phyloP scores from a whole-genome alignment of 30 jellyfish, hydroid and myxozoan genomes.

The Cassiopea andromeda region DNA sequence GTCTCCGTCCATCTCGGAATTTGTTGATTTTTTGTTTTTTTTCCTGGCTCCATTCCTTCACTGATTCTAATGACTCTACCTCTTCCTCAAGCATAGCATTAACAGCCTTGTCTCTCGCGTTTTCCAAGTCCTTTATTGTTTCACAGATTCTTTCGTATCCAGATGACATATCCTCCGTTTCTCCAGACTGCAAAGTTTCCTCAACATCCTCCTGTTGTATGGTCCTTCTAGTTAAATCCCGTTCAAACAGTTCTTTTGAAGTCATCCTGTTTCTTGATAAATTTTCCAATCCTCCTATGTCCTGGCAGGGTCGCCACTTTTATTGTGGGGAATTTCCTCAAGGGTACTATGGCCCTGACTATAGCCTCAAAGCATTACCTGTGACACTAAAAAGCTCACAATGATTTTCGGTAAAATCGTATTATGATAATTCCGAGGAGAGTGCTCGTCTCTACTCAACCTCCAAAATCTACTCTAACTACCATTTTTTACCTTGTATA shows the following conservation, averaged over 20 bases:
- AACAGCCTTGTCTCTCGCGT: conserved; percentile 30
- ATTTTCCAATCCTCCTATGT: not conserved
- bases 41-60: conserved; percentile 24
- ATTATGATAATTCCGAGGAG: too few species aligned
- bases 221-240: conserved; percentile 1
- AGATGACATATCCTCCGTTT: conserved; percentile 12
- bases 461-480: too few species aligned
- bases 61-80: conserved; percentile 30
- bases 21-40: conserved; percentile 15
- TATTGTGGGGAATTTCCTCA: conserved; percentile 27
- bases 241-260: conserved; percentile 15
- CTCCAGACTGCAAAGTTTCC: conserved; percentile 9
- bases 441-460: too few species aligned
- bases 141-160: conserved; percentile 24
- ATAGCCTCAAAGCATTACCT: not conserved
- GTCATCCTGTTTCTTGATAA: conserved; percentile 8
- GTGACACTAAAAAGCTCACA: conserved; percentile 13
- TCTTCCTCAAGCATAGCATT: conserved; percentile 36
- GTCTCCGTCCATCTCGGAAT: conserved; percentile 25
- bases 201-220: conserved; percentile 11
- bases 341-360: not conserved
- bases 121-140: conserved; percentile 29
- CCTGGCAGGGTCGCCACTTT: conserved; percentile 51
- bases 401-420: not conserved
- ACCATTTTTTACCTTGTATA: too few species aligned